Percentiles rank a stretch among this genome's conserved stretches.
phyloP scores from a whole-genome alignment of 2,888 invertebrate genomes.

The Acrobasis consociella region DNA sequence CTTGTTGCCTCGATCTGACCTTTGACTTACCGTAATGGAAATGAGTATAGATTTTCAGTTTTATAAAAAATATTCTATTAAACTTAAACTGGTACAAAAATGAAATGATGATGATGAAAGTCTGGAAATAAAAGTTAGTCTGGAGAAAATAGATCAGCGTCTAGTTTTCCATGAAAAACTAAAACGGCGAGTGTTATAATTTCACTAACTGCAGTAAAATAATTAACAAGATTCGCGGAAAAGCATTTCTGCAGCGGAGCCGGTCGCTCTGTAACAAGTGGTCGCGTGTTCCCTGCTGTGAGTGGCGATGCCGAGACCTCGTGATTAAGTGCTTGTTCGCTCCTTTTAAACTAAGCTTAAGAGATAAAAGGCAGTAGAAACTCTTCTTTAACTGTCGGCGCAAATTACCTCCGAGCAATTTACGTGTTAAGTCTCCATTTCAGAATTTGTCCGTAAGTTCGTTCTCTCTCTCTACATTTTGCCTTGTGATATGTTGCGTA shows the following conservation, averaged over 20 bases:
- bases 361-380: constrained; percentile 19
- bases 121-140: neutral
- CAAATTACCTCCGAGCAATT: constrained; percentile 9
- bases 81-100: no score
- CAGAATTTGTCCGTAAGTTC: neutral
- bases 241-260: constrained; percentile 3
- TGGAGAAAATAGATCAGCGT: neutral
- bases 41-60: neutral
- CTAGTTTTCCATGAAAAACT: neutral
- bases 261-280: constrained; percentile 18
- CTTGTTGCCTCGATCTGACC: neutral
- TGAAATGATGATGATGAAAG: no score
- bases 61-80: no score
- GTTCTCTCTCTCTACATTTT: neutral
- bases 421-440: neutral
- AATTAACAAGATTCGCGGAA: constrained; percentile 16
- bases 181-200: neutral
- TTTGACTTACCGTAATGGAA: neutral
- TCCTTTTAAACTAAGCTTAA: constrained; percentile 24
- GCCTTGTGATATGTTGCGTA: neutral
- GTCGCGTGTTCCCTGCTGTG: constrained; percentile 27
- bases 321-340: constrained; percentile 29
- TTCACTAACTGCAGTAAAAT: neutral
- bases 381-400: constrained; percentile 15
- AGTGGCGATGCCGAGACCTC: constrained; percentile 17